Conservation (phyloP, 30 jellyfish, hydroid and myxozoan genomes). For the Chrysaora quinquecirrha region DNA sequence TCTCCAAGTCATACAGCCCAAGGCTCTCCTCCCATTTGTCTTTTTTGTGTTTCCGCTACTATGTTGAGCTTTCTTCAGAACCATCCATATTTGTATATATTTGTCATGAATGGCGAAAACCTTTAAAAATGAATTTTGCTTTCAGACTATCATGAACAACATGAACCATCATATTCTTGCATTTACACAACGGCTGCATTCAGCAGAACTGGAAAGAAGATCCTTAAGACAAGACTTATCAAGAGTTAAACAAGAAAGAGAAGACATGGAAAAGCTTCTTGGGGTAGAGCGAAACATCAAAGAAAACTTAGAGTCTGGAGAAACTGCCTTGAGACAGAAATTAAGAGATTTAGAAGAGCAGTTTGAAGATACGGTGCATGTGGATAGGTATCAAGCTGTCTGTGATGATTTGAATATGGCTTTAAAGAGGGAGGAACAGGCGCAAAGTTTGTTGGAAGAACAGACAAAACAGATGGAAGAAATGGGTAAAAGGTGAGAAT, state of each 20-base stretch:
- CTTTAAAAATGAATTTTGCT: no score
- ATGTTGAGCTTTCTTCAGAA: no score
- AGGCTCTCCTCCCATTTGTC: no score
- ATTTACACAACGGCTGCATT: slow-evolving; percentile 79
- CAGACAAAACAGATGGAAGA: slow-evolving; percentile 70
- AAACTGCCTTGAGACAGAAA: slow-evolving; percentile 30
- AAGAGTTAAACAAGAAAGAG: slow-evolving; percentile 36
- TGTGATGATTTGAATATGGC: slow-evolving; percentile 62
- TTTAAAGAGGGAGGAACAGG: slow-evolving; percentile 68
- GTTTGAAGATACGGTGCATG: slow-evolving; percentile 38
- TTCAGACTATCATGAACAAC: slow-evolving; percentile 44
- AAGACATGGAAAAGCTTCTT: slow-evolving; percentile 32
- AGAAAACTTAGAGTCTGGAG: slow-evolving; percentile 17
- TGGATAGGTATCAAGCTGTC: slow-evolving; percentile 52
- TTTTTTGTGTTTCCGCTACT: no score
- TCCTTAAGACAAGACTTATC: slow-evolving; percentile 24
- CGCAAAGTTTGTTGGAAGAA: slow-evolving; percentile 52
- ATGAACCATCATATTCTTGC: slow-evolving; percentile 52
- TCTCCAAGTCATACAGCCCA: no score
- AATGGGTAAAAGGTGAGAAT: slow-evolving; percentile 72
- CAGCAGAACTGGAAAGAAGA: slow-evolving; percentile 66
- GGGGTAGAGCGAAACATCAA: slow-evolving; percentile 31
- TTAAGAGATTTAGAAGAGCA: slow-evolving; percentile 38
- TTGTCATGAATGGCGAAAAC: no score
- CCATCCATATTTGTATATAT: no score